A percentile compares a stretch with the other conserved stretches of the same genome.
phyloP scores from a whole-genome alignment of 2,797 vertebrate species.

The Rhinoraja longicauda region DNA sequence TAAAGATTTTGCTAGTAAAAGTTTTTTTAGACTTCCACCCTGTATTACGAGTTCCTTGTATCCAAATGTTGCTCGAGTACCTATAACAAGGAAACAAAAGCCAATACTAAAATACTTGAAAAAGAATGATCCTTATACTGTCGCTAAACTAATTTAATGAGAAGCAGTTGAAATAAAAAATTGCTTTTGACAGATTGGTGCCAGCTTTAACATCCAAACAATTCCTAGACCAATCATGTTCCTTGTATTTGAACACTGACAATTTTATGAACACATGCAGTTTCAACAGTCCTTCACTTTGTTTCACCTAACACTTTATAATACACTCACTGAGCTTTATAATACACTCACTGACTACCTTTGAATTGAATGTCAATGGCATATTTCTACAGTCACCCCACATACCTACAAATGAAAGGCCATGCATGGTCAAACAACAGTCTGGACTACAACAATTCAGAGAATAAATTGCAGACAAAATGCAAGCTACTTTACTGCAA shows the following conservation, averaged over 20 bases:
- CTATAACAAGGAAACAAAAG: background rate
- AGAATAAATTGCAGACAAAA: constrained; percentile 47
- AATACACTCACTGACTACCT: constrained; percentile 51
- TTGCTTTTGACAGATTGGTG: constrained; percentile 57
- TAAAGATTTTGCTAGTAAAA: background rate
- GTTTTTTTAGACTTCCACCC: background rate
- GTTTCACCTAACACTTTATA: constrained; percentile 63
- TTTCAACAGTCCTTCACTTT: too few relatives aligned
- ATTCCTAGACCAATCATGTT: constrained; percentile 64
- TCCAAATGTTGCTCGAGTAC: background rate
- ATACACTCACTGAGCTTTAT: constrained; percentile 55
- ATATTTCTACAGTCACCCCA: constrained; percentile 50
- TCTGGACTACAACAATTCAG: constrained; percentile 54
- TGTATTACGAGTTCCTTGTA: background rate
- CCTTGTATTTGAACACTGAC: constrained; percentile 61
- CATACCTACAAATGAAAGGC: constrained; percentile 59
- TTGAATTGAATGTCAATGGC: constrained; percentile 69
- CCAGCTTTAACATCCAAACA: constrained; percentile 57
- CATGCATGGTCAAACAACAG: constrained; percentile 62
- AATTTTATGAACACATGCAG: too few relatives aligned
- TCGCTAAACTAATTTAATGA: background rate
- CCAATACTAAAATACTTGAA: background rate
- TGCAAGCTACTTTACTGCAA: too few relatives aligned
- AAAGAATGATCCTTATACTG: too few relatives aligned
- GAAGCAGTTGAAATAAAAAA: constrained; percentile 45